Base-by-base conservation (phyloP, 2,888 invertebrate genomes). In the Noctuana brunneofusca region DNA sequence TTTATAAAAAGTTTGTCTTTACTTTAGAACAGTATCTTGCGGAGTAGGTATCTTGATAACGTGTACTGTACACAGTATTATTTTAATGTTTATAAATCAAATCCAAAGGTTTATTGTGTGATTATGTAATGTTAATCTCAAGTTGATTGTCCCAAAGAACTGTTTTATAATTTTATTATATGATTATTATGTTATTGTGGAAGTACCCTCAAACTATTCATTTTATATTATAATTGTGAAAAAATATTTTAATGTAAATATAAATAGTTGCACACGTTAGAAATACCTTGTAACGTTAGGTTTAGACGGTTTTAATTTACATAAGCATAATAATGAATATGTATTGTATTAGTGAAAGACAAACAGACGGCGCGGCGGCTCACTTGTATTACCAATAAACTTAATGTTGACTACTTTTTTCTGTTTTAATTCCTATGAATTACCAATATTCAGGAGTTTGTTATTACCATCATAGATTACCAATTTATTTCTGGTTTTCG, bases 341-440 rank as follows among this genome's bases (percentile, higher is more conserved):
- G 46, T 46, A 46, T 9, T 46, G 48, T 20, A 46, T 46, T 46
- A 46, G 49, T 49, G 49, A 24, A 49, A 24, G 46, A 16, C 18
- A 12, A n/a, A 16, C 41, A 0, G 22, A 18, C 18, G 24, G 41
- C 48, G 48, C 38, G 62, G 50, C 43, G 58, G 53, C 59, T 53
- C 48, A 27, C 50, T 57, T 53, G 8, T 58, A 56, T 58, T 56
- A 62, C 32, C 63, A 64, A 63, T 66, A 64, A 66, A 64, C 35
- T 58, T 18, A 63, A 64, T 66, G 64, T 64, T 64, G 46, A 64
- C 57, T 63, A 53, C 4, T 43, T 32, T 14, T n/a, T n/a, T n/a
- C n/a, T n/a, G n/a, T n/a, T n/a, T n/a, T n/a, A n/a, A n/a, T n/a
- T n/a, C n/a, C n/a, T n/a, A n/a, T n/a, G n/a, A n/a, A n/a, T n/a